Percentiles rank a stretch among this genome's conserved stretches.
These are phyloP conservation scores for Pseudomugil gertrudae DNA, from an alignment of 2,797 vertebrate species.

Conservation along the genomic window DNA sequence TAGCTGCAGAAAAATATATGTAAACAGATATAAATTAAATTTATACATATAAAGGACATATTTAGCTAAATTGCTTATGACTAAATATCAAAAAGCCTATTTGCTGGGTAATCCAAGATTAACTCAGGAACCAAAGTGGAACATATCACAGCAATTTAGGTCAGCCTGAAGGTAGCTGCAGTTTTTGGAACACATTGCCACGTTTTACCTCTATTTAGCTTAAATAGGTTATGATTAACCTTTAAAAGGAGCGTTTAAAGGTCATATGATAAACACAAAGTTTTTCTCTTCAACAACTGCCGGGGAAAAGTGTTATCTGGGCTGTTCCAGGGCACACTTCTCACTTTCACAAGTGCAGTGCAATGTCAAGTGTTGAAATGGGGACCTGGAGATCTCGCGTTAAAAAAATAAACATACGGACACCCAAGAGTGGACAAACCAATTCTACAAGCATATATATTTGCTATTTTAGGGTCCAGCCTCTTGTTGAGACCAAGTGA, in stretches of 20 bases:
- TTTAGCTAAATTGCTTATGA: too few relatives aligned
- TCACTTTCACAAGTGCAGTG: conserved; percentile 58
- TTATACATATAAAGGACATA: not conserved
- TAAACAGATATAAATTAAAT: not conserved
- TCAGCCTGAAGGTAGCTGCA: not conserved
- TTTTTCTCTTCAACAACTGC: conserved; percentile 30
- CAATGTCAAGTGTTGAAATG: conserved; percentile 51
- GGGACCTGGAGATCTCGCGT: conserved; percentile 44
- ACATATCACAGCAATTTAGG: not conserved
- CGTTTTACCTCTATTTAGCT: not conserved
- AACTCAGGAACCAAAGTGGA: too few relatives aligned
- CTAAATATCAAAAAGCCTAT: too few relatives aligned
- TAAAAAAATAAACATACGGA: conserved; percentile 57
- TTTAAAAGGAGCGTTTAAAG: conserved; percentile 2
- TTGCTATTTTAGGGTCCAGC: conserved; percentile 71
- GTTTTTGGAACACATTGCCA: not conserved
- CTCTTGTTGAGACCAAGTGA: conserved; percentile 33
- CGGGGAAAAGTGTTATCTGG: conserved; percentile 28
- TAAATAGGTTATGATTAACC: not conserved
- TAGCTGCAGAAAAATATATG: not conserved
- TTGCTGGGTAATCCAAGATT: too few relatives aligned
- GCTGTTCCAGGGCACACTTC: conserved; percentile 63
- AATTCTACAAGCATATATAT: conserved; percentile 22
- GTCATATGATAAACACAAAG: not conserved
- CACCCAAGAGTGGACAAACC: conserved; percentile 6